phyloP scores from a whole-genome alignment of 2,113 vertebrate genomes.

The Clarias macrocephalus region DNA sequence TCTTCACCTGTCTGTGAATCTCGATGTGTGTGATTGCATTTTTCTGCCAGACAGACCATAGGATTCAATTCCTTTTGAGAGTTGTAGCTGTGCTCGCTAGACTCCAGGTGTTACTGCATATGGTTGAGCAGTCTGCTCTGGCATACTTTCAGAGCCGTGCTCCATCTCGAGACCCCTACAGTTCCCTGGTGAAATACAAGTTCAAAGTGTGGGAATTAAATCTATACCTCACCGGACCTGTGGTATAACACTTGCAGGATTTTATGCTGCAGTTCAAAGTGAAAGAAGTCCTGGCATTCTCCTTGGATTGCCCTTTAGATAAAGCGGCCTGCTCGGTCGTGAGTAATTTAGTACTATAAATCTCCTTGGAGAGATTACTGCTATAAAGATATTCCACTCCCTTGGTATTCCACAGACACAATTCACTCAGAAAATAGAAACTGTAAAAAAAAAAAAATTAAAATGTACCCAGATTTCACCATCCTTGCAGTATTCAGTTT shows the following conservation, averaged over 20 bases:
- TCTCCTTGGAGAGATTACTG: neutral
- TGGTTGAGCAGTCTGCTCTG: constrained; percentile 26
- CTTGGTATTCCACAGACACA: constrained; percentile 7
- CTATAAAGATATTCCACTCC: neutral
- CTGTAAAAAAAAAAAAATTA: neutral
- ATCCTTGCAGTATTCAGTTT: constrained; percentile 11
- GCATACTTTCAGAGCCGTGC: neutral
- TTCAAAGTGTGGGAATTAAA: constrained; percentile 12
- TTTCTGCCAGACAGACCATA: constrained; percentile 40
- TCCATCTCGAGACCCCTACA: constrained; percentile 12
- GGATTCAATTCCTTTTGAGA: constrained; percentile 20
- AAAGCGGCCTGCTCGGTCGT: neutral
- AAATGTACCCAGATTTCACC: constrained; percentile 22
- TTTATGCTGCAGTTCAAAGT: constrained; percentile 7
- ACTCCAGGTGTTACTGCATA: constrained; percentile 46
- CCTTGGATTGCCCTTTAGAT: constrained; percentile 10
- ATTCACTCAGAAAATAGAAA: neutral
- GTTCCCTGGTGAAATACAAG: constrained; percentile 9
- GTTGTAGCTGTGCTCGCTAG: neutral
- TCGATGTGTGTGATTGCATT: constrained; percentile 12
- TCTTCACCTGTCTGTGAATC: constrained; percentile 23
- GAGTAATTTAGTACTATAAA: neutral
- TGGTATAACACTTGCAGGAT: neutral
- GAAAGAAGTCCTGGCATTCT: neutral
- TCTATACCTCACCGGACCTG: neutral